Base-by-base conservation (phyloP, 2,888 invertebrate genomes). In the Philereme vetulata region DNA sequence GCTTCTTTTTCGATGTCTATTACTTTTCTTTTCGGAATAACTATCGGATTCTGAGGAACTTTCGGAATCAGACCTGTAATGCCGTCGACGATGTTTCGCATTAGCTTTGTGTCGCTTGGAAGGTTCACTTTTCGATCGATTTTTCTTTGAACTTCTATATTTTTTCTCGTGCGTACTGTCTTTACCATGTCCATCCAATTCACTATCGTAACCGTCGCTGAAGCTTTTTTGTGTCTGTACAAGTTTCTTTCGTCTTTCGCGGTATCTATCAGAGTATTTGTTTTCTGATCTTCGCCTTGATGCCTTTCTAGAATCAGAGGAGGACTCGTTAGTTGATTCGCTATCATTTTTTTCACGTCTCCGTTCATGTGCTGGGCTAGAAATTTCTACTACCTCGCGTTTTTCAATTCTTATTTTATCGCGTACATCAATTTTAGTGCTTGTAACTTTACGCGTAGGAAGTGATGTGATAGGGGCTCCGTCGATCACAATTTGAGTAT, bases 391-490 rank as follows among this genome's bases (percentile, higher is more conserved):
- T 48, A 93, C 82, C 77, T 93, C 93, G 62, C 90, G 79, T 75
- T 92, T 92, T 81, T 93, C 92, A 69, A 93, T 93, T 72, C 88
- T 84, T 65, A 93, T 92, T 77, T 86, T 82, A 70, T 93, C 92
- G 49, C 84, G 82, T 44, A 93, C 85, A 70, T 93, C 90, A 62
- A 93, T 93, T 83, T 92, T 93, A 34, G 93, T 92, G 73, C 91
- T 93, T 56, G 92, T 93, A 3, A 93, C 90, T 74, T 88, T 85
- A 64, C 93, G 79, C 1, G 89, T 86, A 1, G 93, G 91, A 68
- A 93, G 76, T 11, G 83, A 82, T 51, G 89, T 88, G 49, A 93
- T 89, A 55, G 84, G 80, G 47, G 89, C 90, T 47, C 86, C 88
- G 63, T 93, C 91, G 46, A 93, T 86, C 36, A 92, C 68, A 64